Percentiles rank a stretch among this genome's conserved stretches.
Conservation (phyloP, 2,888 invertebrate genomes). For the Stenodema calcarata region DNA sequence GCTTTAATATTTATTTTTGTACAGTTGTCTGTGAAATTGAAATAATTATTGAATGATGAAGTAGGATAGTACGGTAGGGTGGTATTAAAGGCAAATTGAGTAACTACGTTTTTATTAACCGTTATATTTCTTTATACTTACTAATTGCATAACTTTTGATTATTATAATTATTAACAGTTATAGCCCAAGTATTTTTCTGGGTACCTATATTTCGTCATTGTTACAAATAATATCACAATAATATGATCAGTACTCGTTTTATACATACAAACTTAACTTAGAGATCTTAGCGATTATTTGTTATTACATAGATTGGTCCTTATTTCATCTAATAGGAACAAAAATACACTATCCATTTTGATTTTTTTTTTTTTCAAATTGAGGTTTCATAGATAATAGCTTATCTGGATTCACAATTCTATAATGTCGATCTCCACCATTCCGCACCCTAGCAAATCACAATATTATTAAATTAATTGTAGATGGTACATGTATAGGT, state of each 20-base stretch:
- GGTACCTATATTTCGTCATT: background rate
- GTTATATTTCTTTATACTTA: background rate
- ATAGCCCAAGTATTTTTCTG: background rate
- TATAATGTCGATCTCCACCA: no score
- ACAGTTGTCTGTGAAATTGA: no score
- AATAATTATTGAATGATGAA: no score
- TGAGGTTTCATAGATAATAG: no score
- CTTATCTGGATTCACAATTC: no score
- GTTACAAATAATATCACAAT: conserved; percentile 27
- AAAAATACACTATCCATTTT: background rate
- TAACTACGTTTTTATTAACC: background rate
- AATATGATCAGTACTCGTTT: background rate
- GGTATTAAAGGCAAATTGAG: background rate
- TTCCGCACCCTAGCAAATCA: no score
- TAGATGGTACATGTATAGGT: no score
- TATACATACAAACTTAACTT: background rate
- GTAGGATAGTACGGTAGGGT: no score
- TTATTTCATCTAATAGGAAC: conserved; percentile 33
- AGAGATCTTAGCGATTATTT: no score
- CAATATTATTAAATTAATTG: no score
- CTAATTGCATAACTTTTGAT: background rate
- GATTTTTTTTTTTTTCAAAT: no score
- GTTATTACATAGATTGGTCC: conserved; percentile 11
- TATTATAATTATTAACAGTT: background rate
- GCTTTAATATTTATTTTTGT: no score